These are phyloP conservation scores for Excalfactoria chinensis DNA, from an alignment of 2,113 vertebrate species.

Conservation along the genomic window DNA sequence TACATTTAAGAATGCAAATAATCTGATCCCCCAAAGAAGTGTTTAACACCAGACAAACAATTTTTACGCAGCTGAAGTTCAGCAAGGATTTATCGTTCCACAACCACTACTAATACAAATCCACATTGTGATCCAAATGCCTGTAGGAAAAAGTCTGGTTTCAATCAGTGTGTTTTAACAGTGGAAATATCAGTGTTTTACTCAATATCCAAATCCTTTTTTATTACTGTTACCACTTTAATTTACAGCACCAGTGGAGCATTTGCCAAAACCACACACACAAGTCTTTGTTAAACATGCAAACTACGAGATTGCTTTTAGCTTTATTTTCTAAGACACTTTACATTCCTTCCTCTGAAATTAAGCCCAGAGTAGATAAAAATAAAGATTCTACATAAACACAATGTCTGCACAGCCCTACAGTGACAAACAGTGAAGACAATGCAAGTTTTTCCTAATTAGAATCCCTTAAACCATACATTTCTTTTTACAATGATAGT, in stretches of 20 bases:
- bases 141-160: not conserved
- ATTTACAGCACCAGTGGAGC: not conserved
- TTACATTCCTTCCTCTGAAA: constrained; percentile 10
- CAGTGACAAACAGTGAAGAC: not conserved
- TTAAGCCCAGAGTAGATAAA: not conserved
- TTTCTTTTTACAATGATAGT: not conserved
- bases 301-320: not conserved
- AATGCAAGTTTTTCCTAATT: not conserved
- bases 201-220: not conserved
- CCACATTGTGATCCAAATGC: not conserved
- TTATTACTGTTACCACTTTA: not conserved
- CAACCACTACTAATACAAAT: not conserved
- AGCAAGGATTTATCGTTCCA: not conserved
- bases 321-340: not conserved
- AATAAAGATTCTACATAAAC: not conserved
- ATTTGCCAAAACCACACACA: constrained; percentile 20
- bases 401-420: not conserved
- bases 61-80: not conserved
- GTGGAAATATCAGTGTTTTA: constrained; percentile 19
- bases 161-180: not conserved
- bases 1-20: not conserved
- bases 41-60: not conserved
- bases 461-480: not conserved
- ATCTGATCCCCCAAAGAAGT: not conserved
- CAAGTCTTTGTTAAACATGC: not conserved